Conservation (phyloP, 2,888 invertebrate species). For the Drosophila merina region DNA sequence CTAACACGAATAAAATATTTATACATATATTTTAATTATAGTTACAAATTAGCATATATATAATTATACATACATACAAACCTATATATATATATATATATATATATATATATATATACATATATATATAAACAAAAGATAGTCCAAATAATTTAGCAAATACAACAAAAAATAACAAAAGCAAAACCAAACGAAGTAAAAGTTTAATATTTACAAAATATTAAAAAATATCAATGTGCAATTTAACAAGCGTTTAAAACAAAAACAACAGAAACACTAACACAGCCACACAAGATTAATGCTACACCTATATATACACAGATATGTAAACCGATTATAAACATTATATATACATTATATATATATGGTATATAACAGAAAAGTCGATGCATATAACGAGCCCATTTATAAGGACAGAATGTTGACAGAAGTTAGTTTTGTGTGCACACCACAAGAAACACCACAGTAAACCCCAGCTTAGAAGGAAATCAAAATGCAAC, state of each 20-base stretch:
- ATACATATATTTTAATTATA: constrained; percentile 75
- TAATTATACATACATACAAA: constrained; percentile 48
- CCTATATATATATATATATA: constrained; percentile 49
- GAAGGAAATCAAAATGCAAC: constrained; percentile 66
- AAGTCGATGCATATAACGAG: constrained; percentile 47
- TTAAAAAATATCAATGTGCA: constrained; percentile 81
- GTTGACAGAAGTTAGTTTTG: constrained; percentile 33
- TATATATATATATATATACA: constrained; percentile 22
- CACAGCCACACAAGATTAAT: constrained; percentile 30
- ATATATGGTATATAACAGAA: constrained; percentile 36
- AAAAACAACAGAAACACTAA: constrained; percentile 31
- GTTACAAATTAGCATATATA: constrained; percentile 58
- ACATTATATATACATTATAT: constrained; percentile 38
- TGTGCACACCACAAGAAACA: constrained; percentile 33
- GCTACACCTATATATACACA: constrained; percentile 42
- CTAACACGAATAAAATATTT: constrained; percentile 65
- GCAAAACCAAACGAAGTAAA: constrained; percentile 39
- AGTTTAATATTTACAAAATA: constrained; percentile 78
- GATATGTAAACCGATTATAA: constrained; percentile 39
- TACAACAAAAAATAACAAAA: constrained; percentile 5
- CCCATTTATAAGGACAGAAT: constrained; percentile 40
- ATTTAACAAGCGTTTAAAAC: constrained; percentile 74
- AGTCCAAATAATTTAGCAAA: constrained; percentile 70
- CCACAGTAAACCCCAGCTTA: constrained; percentile 38
- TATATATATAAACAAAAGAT: constrained; percentile 53